phyloP scores from a whole-genome alignment of 1,140 invertebrate genomes.

The Eriocheir sinensis region DNA sequence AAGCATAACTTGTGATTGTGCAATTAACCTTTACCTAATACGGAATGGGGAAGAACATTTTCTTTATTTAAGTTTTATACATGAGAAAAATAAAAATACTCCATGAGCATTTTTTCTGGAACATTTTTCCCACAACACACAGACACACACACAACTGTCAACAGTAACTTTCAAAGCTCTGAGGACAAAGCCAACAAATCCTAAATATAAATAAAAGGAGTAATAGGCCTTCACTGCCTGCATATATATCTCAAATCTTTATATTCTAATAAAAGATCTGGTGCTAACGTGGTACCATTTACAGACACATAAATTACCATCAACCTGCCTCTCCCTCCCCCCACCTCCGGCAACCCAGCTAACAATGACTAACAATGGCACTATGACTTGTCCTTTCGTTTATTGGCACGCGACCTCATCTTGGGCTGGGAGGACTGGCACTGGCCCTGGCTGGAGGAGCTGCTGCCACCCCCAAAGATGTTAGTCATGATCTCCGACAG shows the following conservation, averaged over 20 bases:
- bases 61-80: not conserved
- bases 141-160: not conserved
- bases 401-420: conserved; percentile 65
- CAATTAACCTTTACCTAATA: not conserved
- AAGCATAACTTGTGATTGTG: conserved; percentile 25
- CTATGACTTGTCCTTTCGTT: conserved; percentile 72
- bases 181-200: not conserved
- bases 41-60: not conserved
- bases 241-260: not conserved
- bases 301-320: conserved; percentile 16
- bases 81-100: not conserved
- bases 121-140: not conserved
- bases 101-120: not conserved
- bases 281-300: not conserved
- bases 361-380: not conserved
- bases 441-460: conserved; percentile 15
- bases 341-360: not conserved
- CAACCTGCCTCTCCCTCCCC: not conserved
- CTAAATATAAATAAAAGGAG: conserved; percentile 15
- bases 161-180: not conserved
- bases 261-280: not conserved
- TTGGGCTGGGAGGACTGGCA: conserved; percentile 63
- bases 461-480: conserved; percentile 86
- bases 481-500: conserved; percentile 94
- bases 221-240: not conserved